Percentiles rank a stretch among this genome's conserved stretches.
Evolutionary conservation across 1,140 invertebrate species (phyloP).

Genomic region (Drosophila kohkoa): DNA sequence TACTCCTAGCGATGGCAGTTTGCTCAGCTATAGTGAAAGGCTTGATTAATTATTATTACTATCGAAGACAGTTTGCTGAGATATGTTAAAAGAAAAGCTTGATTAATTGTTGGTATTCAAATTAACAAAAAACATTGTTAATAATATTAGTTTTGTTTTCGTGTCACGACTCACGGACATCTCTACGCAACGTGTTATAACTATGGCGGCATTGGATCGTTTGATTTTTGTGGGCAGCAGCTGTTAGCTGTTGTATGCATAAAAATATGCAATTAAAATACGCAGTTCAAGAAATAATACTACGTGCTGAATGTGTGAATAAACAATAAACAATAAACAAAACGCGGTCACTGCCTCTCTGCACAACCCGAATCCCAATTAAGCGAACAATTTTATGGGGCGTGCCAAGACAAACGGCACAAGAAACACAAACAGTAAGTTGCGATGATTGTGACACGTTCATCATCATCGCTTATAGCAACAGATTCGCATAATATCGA

Average conservation of each 20-base stretch:
- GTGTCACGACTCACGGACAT: constrained; percentile 19
- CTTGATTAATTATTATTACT: constrained; percentile 35
- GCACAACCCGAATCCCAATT: constrained; percentile 12
- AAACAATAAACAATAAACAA: constrained; percentile 30
- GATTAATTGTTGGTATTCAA: not conserved
- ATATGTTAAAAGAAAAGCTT: too few relatives aligned
- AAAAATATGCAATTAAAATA: constrained; percentile 42
- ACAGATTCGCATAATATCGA: constrained; percentile 17
- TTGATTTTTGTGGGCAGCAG: constrained; percentile 34
- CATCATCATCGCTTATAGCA: not conserved
- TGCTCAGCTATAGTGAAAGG: too few relatives aligned
- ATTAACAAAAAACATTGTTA: not conserved
- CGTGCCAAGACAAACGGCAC: constrained; percentile 3
- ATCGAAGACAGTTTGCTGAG: too few relatives aligned
- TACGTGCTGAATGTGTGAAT: constrained; percentile 43
- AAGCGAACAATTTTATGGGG: constrained; percentile 19
- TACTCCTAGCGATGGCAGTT: too few relatives aligned
- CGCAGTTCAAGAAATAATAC: constrained; percentile 17
- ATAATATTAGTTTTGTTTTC: not conserved
- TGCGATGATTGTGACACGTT: constrained; percentile 33
- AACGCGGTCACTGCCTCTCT: constrained; percentile 14
- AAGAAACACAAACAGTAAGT: constrained; percentile 17
- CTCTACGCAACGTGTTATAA: constrained; percentile 19
- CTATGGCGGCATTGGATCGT: constrained; percentile 30
- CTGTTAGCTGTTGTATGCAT: constrained; percentile 46